Base-by-base conservation (phyloP, 2,113 vertebrate genomes). In the Siniperca chuatsi region DNA sequence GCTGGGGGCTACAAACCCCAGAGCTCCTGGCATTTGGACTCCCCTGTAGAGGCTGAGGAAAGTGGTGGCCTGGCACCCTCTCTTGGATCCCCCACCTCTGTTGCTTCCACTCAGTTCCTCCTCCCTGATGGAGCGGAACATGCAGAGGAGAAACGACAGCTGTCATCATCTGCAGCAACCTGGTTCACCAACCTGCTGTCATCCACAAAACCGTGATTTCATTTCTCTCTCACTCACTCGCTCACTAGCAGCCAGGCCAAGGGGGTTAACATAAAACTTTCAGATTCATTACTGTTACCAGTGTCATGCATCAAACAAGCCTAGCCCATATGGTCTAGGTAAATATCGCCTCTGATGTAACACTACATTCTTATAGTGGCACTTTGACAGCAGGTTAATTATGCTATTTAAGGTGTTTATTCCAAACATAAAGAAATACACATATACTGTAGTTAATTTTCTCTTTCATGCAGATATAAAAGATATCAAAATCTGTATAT, bases 61-160 rank as follows among this genome's bases (percentile, higher is more conserved):
- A 88, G 75, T 15, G 25, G 37, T 0, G 95, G 94, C 75, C 77
- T 90, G 18, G 96, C 96, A 61, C 95, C 96, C 18, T 96, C 94
- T 13, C 96, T 99, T 68, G 98, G 98, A 58, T 99, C 98, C 70
- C 98, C 98, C 0, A 98, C 97, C 23, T 99, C 98, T 1, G 89
- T 99, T 82, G 97, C 97, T 83, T 99, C 98, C 67, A 97, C 98
- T 29, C 98, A 99, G 82, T 99, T 99, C 93, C 95, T 99, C 84
- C 97, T 99, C 81, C 97, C 97, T 0, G 94, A 96, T 4, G 87
- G 76, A 4, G 97, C 96, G 87, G 96, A 97, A 12, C 85, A 94
- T 12, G 91, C 92, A 69, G 96, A 97, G 58, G 96, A 95, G 42
- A 92, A 84, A 73, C 86, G 61, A 35, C 90, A 86, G 64, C 44